phyloP scores from a whole-genome alignment of 2,888 invertebrate genomes.

The Idaea aversata region DNA sequence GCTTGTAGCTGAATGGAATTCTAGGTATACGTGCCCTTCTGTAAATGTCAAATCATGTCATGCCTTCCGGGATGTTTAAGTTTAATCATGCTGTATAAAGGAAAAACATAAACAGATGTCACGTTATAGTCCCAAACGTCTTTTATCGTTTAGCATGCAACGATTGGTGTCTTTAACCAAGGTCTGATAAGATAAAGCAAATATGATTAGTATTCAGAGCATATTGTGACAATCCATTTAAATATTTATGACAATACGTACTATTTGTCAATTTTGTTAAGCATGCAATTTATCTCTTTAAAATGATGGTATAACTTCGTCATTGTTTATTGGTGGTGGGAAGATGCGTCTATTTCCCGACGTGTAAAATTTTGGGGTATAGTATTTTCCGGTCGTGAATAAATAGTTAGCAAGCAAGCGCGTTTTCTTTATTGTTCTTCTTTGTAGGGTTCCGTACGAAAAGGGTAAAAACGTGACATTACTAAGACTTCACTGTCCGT shows the following conservation, averaged over 20 bases:
- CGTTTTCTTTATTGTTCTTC: background rate
- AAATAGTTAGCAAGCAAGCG: background rate
- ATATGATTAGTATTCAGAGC: constrained; percentile 17
- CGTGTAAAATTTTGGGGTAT: too few relatives aligned
- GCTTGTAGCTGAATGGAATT: too few relatives aligned
- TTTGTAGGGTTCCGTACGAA: too few relatives aligned
- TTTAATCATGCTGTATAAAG: background rate
- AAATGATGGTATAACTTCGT: background rate
- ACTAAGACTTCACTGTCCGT: too few relatives aligned
- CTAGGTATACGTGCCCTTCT: too few relatives aligned
- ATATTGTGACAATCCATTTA: constrained; percentile 17
- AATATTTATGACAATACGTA: constrained; percentile 12
- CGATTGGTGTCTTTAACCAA: constrained; percentile 16
- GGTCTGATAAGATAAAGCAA: constrained; percentile 17
- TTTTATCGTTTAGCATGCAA: background rate
- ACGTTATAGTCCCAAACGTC: background rate
- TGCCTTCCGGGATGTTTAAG: too few relatives aligned
- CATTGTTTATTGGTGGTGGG: background rate
- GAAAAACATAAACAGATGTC: background rate
- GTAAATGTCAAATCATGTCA: too few relatives aligned
- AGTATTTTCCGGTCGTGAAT: background rate
- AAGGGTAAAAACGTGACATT: too few relatives aligned
- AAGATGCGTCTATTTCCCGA: background rate
- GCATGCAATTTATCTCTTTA: background rate
- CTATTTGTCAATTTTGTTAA: background rate